Evolutionary conservation across 64 coral and sea anemone species (phyloP).

Genomic region (Anthopleura sola): DNA sequence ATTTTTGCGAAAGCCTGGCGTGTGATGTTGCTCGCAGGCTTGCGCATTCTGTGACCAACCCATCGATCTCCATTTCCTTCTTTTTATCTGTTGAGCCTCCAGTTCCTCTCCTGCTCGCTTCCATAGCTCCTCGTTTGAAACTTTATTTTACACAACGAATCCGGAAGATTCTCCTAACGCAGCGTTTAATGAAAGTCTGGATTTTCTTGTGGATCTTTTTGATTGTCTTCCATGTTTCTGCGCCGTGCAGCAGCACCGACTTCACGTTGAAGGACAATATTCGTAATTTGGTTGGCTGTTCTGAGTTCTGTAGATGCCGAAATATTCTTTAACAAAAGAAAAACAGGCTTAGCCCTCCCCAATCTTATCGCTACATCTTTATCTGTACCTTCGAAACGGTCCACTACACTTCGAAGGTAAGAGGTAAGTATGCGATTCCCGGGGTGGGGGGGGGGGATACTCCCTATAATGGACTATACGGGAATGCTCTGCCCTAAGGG

Average conservation of each 20-base stretch:
- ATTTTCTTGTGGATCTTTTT: conserved; percentile 21
- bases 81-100: conserved; percentile 9
- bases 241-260: conserved; percentile 34
- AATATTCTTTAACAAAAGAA: too few species aligned
- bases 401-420: too few species aligned
- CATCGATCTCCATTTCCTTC: conserved; percentile 41
- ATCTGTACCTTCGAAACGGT: too few species aligned
- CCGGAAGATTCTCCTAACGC: conserved; percentile 28
- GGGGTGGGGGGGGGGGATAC: too few species aligned
- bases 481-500: too few species aligned
- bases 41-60: conserved; percentile 32
- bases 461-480: too few species aligned
- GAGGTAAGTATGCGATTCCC: too few species aligned
- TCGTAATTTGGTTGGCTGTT: too few species aligned
- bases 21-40: not conserved
- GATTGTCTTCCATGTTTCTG: conserved; percentile 45
- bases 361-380: too few species aligned
- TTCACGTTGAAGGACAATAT: conserved; percentile 44
- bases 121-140: conserved; percentile 15
- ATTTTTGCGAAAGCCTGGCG: not conserved
- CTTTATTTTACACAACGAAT: conserved; percentile 21
- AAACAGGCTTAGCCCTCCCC: too few species aligned
- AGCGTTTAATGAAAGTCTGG: conserved; percentile 31
- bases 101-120: not conserved
- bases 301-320: too few species aligned